Evolutionary conservation across 2,797 vertebrate genomes (phyloP), one percentile per base, ranked within the genome.

Genomic region (Peromyscus aztecus): DNA sequence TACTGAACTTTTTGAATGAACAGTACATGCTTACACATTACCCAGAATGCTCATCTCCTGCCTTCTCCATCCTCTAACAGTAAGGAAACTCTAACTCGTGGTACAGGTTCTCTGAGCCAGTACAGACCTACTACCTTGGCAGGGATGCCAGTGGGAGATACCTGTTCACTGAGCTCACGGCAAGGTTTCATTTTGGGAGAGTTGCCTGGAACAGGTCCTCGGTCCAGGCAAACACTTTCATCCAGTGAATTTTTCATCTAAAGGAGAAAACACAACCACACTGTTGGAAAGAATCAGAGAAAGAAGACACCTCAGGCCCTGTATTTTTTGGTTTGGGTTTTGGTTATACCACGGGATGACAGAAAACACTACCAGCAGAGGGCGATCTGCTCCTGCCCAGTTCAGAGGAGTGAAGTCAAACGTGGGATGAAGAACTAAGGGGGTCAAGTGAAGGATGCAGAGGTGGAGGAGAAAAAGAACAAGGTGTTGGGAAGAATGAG

Each of bases 201-300:
- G 40, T 98, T 96, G 71, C 89, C 94, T 57, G 94, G 82, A 43
- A 88, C 0, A 9, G 96, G 86, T 16, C 97, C 97, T 13, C 91
- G 86, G 84, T 97, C 97, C 31, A 98, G 77, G 77, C 97, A 98
- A 55, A 98, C 0, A 2, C 61, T 91, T 82, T 95, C 73, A 87
- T 97, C 96, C 93, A 98, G 10, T 0, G 77, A 29, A 34, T 97
- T 98, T 97, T 93, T 98, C 95, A 98, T 95, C 98, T 98, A 76
- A 96, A 76, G 40, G 52, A 69, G 69, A 96, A 96, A 86, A 90
- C 10, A 93, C 0, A 8, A n/a, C 12, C 63, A 57, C 73, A 23
- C 23, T 10, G 8, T 84, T 75, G 65, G 61, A 55, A 96, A 84
- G 14, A 86, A 31, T 29, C 14, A 40, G 13, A 77, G 31, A 94